Evolutionary conservation across 2,797 vertebrate genomes (phyloP).

Genomic region (Microctenopoma stevenorrisi): DNA sequence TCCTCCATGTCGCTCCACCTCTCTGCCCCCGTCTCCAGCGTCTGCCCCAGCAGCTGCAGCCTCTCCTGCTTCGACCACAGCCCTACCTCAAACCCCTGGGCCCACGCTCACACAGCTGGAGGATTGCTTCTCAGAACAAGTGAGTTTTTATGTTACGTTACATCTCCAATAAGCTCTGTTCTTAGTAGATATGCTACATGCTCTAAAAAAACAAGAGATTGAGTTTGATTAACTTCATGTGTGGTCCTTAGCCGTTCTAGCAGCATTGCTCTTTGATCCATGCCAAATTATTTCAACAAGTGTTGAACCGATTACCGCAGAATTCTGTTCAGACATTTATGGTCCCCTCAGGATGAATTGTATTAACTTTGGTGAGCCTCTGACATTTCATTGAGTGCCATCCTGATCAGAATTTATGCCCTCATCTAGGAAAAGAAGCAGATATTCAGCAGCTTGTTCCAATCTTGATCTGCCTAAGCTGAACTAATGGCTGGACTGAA

Average conservation of each 20-base stretch:
- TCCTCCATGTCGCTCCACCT: conserved; percentile 88
- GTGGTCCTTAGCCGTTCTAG: neutral
- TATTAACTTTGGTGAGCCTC: neutral
- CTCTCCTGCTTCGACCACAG: conserved; percentile 50
- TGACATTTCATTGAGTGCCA: neutral
- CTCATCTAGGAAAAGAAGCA: conserved; percentile 1
- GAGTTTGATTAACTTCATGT: neutral
- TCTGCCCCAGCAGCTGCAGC: conserved; percentile 44
- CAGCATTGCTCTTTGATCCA: neutral
- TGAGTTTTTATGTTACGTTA: conserved; percentile 43
- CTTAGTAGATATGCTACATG: neutral
- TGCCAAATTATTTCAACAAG: neutral
- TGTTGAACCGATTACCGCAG: neutral
- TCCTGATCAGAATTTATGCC: neutral
- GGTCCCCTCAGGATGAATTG: neutral
- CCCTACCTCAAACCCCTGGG: conserved; percentile 80
- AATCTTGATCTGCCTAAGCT: neutral
- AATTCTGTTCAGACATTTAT: neutral
- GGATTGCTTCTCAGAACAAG: conserved; percentile 95
- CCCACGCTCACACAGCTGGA: conserved; percentile 95
- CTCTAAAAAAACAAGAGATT: neutral
- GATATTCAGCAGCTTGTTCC: neutral
- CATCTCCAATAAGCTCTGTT: neutral
- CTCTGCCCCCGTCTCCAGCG: conserved; percentile 87
- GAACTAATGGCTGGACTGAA: neutral